phyloP scores from a whole-genome alignment of 2,797 vertebrate species.

The Sebastiscus albofasciatus region DNA sequence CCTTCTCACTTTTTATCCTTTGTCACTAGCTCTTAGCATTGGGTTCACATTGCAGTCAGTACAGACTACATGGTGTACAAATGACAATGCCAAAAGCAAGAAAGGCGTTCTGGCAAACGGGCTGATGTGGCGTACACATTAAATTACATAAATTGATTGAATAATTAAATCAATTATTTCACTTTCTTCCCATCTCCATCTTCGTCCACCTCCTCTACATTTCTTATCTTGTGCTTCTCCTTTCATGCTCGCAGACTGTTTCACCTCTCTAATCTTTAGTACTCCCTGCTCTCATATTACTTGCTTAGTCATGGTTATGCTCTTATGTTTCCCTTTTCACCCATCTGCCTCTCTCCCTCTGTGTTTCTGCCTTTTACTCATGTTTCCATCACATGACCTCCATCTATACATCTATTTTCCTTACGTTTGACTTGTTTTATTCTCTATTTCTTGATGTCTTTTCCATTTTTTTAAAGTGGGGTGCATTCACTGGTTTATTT shows the following conservation, averaged over 20 bases:
- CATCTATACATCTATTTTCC: neutral
- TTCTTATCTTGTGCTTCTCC: neutral
- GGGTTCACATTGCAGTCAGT: too few relatives aligned
- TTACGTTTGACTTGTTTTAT: neutral
- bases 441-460: neutral
- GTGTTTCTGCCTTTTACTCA: neutral
- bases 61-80: too few relatives aligned
- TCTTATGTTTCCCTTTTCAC: conserved; percentile 17
- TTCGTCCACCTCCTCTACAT: neutral
- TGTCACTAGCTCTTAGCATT: too few relatives aligned
- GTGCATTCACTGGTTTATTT: neutral
- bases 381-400: neutral
- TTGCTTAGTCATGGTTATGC: conserved; percentile 14
- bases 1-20: too few relatives aligned
- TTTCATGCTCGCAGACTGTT: neutral
- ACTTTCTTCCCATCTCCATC: neutral
- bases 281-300: neutral
- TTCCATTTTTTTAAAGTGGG: neutral
- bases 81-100: too few relatives aligned
- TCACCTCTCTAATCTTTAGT: neutral
- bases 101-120: too few relatives aligned
- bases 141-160: neutral
- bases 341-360: neutral
- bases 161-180: neutral
- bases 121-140: too few relatives aligned